Conservation (phyloP, 92 coral and sea anemone species). For the Actinernus sp. region DNA sequence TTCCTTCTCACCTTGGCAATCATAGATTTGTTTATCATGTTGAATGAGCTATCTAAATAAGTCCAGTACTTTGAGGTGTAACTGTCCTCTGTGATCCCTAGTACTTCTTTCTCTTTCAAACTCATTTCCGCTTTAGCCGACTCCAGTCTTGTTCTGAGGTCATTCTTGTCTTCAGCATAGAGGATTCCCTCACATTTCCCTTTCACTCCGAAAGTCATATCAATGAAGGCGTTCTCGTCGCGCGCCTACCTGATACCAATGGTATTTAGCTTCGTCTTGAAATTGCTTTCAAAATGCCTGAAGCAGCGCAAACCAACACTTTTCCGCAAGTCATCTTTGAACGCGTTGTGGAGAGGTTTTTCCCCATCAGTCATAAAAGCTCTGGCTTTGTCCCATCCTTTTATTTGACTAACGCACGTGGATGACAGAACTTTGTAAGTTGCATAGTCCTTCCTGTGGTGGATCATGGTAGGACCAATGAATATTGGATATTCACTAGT, state of each 20-base stretch:
- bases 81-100: neutral
- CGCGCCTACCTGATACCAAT: slow-evolving; percentile 24
- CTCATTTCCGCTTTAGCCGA: slow-evolving; percentile 15
- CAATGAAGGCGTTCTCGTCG: slow-evolving; percentile 4
- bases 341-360: slow-evolving; percentile 19
- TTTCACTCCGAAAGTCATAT: slow-evolving; percentile 31
- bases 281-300: slow-evolving; percentile 46
- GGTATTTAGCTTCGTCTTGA: slow-evolving; percentile 17
- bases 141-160: slow-evolving; percentile 15
- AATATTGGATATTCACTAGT: slow-evolving; percentile 50
- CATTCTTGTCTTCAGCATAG: slow-evolving; percentile 38
- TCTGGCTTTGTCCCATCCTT: slow-evolving; percentile 33
- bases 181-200: slow-evolving; percentile 43
- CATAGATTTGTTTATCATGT: slow-evolving; percentile 14
- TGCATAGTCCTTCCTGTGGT: slow-evolving; percentile 48
- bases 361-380: slow-evolving; percentile 65
- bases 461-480: slow-evolving; percentile 70
- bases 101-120: slow-evolving; percentile 17
- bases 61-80: slow-evolving; percentile 17
- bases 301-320: slow-evolving; percentile 33
- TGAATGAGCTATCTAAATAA: neutral
- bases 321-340: slow-evolving; percentile 19
- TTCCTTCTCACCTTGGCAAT: slow-evolving; percentile 19
- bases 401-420: slow-evolving; percentile 39
- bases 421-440: slow-evolving; percentile 39